A percentile compares a stretch with the other conserved stretches of the same genome.
Evolutionary conservation across 1,140 invertebrate genomes (phyloP).

Genomic region (Asobara japonica): DNA sequence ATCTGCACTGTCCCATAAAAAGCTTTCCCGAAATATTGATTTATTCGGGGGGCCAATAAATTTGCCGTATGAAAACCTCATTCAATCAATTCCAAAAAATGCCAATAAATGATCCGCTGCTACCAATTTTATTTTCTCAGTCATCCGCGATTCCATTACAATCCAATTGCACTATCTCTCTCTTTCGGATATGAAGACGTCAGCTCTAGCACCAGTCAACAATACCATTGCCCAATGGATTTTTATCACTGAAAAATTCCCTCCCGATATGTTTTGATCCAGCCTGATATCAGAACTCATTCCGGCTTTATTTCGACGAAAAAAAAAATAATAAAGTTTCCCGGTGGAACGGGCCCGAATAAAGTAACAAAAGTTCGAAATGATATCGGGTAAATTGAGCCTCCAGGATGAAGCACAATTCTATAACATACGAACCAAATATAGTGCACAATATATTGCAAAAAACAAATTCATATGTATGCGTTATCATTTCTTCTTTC

Average conservation of each 20-base stretch:
- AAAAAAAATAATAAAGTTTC: not conserved
- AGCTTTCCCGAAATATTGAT: too few species aligned
- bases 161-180: not conserved
- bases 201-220: not conserved
- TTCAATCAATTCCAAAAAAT: not conserved
- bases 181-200: not conserved
- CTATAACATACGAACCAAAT: not conserved
- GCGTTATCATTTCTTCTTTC: too few species aligned
- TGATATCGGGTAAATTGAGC: not conserved
- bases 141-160: not conserved
- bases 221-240: slow-evolving; percentile 1
- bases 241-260: not conserved
- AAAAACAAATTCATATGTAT: too few species aligned
- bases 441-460: not conserved
- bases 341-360: not conserved
- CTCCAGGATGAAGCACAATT: not conserved
- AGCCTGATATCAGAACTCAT: not conserved
- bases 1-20: not conserved
- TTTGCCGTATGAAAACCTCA: too few species aligned
- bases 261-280: not conserved
- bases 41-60: not conserved
- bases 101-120: not conserved
- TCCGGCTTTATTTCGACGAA: not conserved
- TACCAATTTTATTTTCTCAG: not conserved
- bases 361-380: not conserved